Evolutionary conservation across 2,113 vertebrate species (phyloP), one percentile per base, ranked within the genome.

Genomic region (Leptosomus discolor): DNA sequence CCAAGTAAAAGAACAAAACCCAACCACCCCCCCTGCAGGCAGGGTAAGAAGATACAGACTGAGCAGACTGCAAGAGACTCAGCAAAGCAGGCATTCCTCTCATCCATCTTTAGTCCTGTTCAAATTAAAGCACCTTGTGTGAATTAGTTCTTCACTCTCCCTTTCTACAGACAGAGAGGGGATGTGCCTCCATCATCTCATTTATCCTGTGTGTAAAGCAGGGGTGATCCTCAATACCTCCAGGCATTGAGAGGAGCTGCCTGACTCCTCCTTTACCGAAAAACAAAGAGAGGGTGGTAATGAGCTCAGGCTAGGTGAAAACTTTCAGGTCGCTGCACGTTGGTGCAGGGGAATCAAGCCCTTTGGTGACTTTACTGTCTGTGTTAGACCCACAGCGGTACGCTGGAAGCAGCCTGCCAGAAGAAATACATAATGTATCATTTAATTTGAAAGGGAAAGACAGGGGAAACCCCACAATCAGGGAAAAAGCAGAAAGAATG

Each of bases 401-500:
- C n/a, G 80, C 73, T 80, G 54, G 88, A 79, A 93, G 74, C 82
- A 92, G 69, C 45, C 79, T 96, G 80, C 94, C 83, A 85, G 75
- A 85, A 94, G 60, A 94, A 97, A 92, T 87, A 51, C 27, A 26
- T 88, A 63, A 78, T 48, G 32, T 85, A 50, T 64, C 48, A 64
- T 79, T 69, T 90, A 50, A 61, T 85, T 91, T 87, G 94, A 86
- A 89, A 74, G 83, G 56, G 84, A 92, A 68, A 91, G 64, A 88
- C 14, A n/a, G 76, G 76, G 75, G 48, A 71, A 84, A 95, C 78
- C 60, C 76, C 57, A 60, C 43, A 71, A 27, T 50, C 26, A 10
- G 65, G 56, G 77, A 87, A 54, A 30, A 68, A 75, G 48, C 36
- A 82, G 80, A 68, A 94, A 46, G 58, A 90, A 80, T 50, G 61